Evolutionary conservation across 2,888 invertebrate genomes (phyloP).

Genomic region (Aspidiotus destructor): DNA sequence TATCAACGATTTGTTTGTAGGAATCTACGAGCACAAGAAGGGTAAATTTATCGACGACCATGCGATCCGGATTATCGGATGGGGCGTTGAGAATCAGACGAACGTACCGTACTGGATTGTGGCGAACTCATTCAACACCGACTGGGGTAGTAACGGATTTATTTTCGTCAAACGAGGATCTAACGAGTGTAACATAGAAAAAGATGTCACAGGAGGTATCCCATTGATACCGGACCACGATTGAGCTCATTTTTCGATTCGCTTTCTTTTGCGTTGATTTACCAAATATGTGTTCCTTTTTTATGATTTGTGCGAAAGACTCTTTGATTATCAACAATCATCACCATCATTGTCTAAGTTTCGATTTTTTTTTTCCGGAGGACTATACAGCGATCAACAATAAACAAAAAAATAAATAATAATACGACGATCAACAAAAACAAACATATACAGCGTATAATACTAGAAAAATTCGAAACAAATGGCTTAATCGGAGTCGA

Average conservation of each 20-base stretch:
- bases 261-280: no score
- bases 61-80: constrained; percentile 47
- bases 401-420: no score
- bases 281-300: no score
- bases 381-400: no score
- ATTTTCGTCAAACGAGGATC: constrained; percentile 76
- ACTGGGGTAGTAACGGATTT: constrained; percentile 82
- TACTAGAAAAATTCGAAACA: no score
- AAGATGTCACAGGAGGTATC: constrained; percentile 57
- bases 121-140: constrained; percentile 86
- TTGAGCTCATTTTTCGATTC: background rate
- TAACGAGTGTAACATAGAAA: constrained; percentile 67
- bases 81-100: constrained; percentile 62
- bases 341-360: no score
- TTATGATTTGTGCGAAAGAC: no score
- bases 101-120: constrained; percentile 76
- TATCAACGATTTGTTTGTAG: constrained; percentile 38
- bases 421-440: no score
- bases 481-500: no score
- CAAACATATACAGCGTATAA: no score
- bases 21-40: constrained; percentile 63
- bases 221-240: constrained; percentile 43
- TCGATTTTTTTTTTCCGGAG: no score
- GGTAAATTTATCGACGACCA: constrained; percentile 55
- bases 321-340: no score